Percentiles rank a stretch among this genome's conserved stretches.
Conservation (phyloP, 2,797 vertebrate species). For the Hypotaenidia okinawae region DNA sequence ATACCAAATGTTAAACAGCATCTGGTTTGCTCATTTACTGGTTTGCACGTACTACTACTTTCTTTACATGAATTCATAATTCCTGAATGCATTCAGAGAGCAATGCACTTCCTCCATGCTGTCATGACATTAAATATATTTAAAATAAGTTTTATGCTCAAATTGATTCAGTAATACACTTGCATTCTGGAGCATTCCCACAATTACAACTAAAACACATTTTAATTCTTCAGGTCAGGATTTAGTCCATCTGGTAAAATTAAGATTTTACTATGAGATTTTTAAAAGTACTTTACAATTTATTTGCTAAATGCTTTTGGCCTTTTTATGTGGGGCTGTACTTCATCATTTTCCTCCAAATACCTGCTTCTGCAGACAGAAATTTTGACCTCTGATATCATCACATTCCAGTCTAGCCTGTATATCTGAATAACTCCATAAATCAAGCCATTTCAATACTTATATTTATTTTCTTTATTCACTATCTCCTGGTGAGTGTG, state of each 20-base stretch:
- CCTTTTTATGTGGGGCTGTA: constrained; percentile 40
- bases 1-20: constrained; percentile 8
- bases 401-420: constrained; percentile 47
- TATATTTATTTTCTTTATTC: constrained; percentile 54
- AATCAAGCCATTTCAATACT: constrained; percentile 55
- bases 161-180: background rate
- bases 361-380: constrained; percentile 48
- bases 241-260: constrained; percentile 17
- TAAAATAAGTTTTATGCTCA: constrained; percentile 7
- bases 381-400: constrained; percentile 68
- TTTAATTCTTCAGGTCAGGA: constrained; percentile 1
- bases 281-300: constrained; percentile 33
- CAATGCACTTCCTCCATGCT: background rate
- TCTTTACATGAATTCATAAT: constrained; percentile 21
- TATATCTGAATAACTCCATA: constrained; percentile 44
- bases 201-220: background rate
- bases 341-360: constrained; percentile 57
- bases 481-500: background rate
- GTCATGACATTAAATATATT: background rate
- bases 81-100: background rate
- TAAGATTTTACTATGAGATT: constrained; percentile 50
- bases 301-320: constrained; percentile 49
- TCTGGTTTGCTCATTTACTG: background rate
- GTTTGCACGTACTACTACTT: background rate
- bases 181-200: background rate